Evolutionary conservation across 2,797 vertebrate genomes (phyloP).

Genomic region (Lindbergichthys nudifrons): DNA sequence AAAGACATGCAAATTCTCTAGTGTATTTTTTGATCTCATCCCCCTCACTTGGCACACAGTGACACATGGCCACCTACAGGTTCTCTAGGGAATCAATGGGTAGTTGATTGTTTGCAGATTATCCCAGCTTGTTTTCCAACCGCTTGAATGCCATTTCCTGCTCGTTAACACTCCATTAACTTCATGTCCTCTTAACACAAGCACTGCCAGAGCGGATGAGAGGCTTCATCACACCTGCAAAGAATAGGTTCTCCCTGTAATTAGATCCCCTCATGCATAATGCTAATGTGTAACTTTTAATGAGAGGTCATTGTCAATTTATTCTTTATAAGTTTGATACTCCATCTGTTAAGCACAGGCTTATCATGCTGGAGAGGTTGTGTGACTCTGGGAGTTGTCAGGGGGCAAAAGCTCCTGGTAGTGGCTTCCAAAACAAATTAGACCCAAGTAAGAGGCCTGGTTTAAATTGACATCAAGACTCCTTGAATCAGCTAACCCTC

Average conservation of each 20-base stretch:
- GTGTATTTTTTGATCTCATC: constrained; percentile 25
- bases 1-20: constrained; percentile 21
- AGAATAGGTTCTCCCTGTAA: constrained; percentile 38
- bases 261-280: constrained; percentile 37
- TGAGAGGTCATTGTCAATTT: constrained; percentile 29
- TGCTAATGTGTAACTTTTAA: constrained; percentile 40
- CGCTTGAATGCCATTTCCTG: constrained; percentile 63
- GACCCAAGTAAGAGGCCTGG: neutral
- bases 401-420: neutral
- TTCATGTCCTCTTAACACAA: constrained; percentile 59
- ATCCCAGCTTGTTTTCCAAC: constrained; percentile 58
- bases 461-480: neutral
- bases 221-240: constrained; percentile 55
- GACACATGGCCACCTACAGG: constrained; percentile 60
- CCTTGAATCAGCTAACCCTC: neutral
- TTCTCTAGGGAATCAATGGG: constrained; percentile 49
- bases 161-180: constrained; percentile 73
- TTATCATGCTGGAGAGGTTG: constrained; percentile 1
- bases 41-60: constrained; percentile 35
- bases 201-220: constrained; percentile 36
- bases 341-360: constrained; percentile 8
- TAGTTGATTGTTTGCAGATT: constrained; percentile 59
- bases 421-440: neutral
- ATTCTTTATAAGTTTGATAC: constrained; percentile 29
- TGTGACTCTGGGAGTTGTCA: constrained; percentile 9